These are phyloP conservation scores for Crocuta crocuta DNA, from an alignment of 2,113 vertebrate species.

Conservation along the genomic window DNA sequence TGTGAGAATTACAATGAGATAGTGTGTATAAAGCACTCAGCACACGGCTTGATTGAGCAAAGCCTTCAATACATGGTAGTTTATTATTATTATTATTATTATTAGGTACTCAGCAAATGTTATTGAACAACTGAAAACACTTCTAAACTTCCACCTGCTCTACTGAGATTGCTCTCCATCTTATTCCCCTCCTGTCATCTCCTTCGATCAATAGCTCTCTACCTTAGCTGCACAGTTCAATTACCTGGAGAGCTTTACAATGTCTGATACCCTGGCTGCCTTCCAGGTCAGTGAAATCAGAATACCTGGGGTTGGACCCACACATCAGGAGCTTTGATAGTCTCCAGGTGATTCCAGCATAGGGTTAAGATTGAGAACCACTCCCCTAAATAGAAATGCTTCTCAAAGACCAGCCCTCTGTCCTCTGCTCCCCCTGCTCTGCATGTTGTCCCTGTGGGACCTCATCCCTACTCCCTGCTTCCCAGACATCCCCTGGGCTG, in stretches of 20 bases:
- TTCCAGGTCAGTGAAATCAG: background rate
- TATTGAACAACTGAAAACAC: background rate
- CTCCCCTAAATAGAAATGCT: background rate
- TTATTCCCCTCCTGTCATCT: background rate
- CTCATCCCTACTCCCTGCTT: background rate
- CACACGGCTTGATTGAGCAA: background rate
- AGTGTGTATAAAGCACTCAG: background rate
- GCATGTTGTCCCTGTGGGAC: too few relatives aligned
- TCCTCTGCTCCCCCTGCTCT: background rate
- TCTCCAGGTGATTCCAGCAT: background rate
- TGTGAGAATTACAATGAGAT: background rate
- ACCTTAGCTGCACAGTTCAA: background rate
- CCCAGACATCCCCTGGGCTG: background rate
- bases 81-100: background rate
- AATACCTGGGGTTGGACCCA: background rate
- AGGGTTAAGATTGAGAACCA: background rate
- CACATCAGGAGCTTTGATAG: background rate
- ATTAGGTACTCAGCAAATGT: background rate
- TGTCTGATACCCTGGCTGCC: background rate
- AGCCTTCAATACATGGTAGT: background rate
- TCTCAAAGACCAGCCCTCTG: background rate
- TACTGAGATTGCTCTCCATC: background rate
- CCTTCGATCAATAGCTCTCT: background rate
- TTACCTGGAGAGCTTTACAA: constrained; percentile 4
- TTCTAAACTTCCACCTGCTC: background rate